Conservation (phyloP, 2,888 invertebrate genomes). For the Xylota segnis region DNA sequence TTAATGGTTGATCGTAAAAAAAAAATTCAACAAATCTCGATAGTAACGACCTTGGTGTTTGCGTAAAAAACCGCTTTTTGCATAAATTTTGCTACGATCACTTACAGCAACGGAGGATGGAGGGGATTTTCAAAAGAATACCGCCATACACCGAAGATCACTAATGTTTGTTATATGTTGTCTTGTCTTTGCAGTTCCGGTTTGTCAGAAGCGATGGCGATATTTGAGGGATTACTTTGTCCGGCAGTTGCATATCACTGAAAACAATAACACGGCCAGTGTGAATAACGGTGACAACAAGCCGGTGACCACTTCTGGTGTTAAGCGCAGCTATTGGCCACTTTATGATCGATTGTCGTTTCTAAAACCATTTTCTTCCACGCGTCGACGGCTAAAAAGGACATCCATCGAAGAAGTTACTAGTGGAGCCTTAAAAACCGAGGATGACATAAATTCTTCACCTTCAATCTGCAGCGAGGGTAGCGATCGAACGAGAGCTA, state of each 20-base stretch:
- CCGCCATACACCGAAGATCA: slow-evolving; percentile 26
- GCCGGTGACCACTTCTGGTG: slow-evolving; percentile 15
- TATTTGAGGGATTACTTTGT: slow-evolving; percentile 78
- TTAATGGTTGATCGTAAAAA: slow-evolving; percentile 66
- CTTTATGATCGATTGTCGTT: slow-evolving; percentile 64
- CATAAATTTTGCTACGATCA: slow-evolving; percentile 73
- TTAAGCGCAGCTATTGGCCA: slow-evolving; percentile 71
- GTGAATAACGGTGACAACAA: slow-evolving; percentile 27
- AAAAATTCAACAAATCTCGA: slow-evolving; percentile 52
- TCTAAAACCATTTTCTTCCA: slow-evolving; percentile 68
- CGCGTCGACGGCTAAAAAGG: slow-evolving; percentile 56
- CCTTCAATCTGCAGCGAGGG: slow-evolving; percentile 57
- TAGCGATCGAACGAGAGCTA: slow-evolving; percentile 59
- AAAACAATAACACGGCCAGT: slow-evolving; percentile 37
- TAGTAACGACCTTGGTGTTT: slow-evolving; percentile 73
- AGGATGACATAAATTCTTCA: slow-evolving; percentile 45
- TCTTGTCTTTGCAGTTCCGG: slow-evolving; percentile 77
- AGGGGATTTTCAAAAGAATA: slow-evolving; percentile 62
- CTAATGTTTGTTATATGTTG: slow-evolving; percentile 58
- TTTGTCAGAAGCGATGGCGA: slow-evolving; percentile 78
- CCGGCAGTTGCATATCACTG: slow-evolving; percentile 77
- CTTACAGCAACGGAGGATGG: slow-evolving; percentile 49
- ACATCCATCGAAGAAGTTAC: slow-evolving; percentile 27
- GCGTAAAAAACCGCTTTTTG: slow-evolving; percentile 75
- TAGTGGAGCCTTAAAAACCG: slow-evolving; percentile 29